Evolutionary conservation across 2,113 vertebrate genomes (phyloP), one percentile per base, ranked within the genome.

Genomic region (Mungos mungo): DNA sequence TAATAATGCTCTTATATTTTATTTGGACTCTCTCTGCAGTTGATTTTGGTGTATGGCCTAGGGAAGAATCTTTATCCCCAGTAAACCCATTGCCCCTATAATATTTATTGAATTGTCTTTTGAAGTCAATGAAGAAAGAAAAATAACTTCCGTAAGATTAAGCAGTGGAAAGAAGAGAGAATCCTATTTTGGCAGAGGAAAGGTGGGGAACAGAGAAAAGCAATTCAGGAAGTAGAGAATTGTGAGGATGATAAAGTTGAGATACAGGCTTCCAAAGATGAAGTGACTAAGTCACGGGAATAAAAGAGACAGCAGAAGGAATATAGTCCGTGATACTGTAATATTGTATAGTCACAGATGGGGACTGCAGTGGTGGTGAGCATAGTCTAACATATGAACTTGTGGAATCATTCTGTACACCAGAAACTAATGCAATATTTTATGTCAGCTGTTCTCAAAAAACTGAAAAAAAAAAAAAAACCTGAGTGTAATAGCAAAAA

Each of bases 81-180:
- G 8, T 63, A 95, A 85, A 69, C 38, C 52, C 87, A 79, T 3
- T 31, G 18, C 90, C 2, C 14, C 7, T 93, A 45, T 7, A 23
- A 47, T 94, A 65, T 76, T 23, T 84, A 45, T 54, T 35, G 3
- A 79, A 72, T 50, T 52, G 18, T 47, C 18, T 79, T 93, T 88
- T 76, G 74, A 95, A 96, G 74, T 76, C 65, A 77, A 19, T 85
- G 25, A 45, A 88, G 33, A 93, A 82, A 96, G 25, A 96, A 80
- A 71, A 47, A 4, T 2, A 68, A 52, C 16, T 72, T 66, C n/a
- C 45, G 16, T 45, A 60, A 66, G 60, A 41, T 76, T 63, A 38
- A 72, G 72, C 10, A 76, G 38, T 16, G 80, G 6, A 21, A 95
- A 93, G 68, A n/a, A 63, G 33, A 84, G 33, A 88, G 45, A 87